Percentiles rank a stretch among this genome's conserved stretches.
phyloP scores from a whole-genome alignment of 2,113 vertebrate species.

The Turdus rufiventris region DNA sequence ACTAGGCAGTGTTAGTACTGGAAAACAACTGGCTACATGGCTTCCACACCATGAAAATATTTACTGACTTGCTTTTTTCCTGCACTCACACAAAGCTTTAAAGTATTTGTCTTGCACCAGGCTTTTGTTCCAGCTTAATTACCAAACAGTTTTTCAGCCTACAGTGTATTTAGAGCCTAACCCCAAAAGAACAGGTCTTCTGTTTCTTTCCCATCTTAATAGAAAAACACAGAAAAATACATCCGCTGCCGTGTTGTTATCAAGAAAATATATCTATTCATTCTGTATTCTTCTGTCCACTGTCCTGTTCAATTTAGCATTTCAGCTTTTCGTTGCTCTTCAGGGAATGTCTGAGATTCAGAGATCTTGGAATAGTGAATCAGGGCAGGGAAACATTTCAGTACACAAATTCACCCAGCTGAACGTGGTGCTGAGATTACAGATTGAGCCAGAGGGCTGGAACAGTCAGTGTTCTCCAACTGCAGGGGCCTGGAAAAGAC shows the following conservation, averaged over 20 bases:
- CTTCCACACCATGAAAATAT: not conserved
- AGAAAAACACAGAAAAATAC: not conserved
- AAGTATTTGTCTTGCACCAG: not conserved
- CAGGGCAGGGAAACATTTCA: not conserved
- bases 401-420: not conserved
- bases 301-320: not conserved
- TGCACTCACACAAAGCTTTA: not conserved
- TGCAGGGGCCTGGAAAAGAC: not conserved
- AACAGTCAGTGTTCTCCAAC: not conserved
- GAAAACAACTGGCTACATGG: accelerated
- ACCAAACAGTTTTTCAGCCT: not conserved
- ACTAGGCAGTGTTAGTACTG: accelerated
- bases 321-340: not conserved
- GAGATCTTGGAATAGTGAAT: not conserved
- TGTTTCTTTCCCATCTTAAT: not conserved
- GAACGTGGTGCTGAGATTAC: accelerated
- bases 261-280: not conserved
- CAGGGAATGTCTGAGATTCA: not conserved
- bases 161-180: not conserved
- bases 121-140: not conserved
- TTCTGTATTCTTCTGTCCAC: not conserved
- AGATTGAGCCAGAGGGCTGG: not conserved
- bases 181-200: not conserved
- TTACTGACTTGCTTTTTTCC: not conserved
- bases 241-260: not conserved